A percentile compares a stretch with the other conserved stretches of the same genome.
Evolutionary conservation across 2,797 vertebrate genomes (phyloP).

Genomic region (Thunnus albacares): DNA sequence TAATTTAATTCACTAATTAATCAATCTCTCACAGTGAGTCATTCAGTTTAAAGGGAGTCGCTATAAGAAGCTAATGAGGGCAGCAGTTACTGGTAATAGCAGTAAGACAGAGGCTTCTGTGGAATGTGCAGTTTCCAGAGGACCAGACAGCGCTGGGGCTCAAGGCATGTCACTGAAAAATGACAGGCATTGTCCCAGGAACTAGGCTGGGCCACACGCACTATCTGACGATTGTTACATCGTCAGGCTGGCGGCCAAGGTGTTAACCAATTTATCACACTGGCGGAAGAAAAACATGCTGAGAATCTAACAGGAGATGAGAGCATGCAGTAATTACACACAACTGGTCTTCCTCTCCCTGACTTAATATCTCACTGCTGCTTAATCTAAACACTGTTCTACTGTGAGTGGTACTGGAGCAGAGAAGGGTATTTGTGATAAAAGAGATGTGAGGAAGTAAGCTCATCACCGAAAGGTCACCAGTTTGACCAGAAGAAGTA

Average conservation of each 20-base stretch:
- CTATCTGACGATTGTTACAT: not conserved
- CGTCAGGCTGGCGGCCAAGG: not conserved
- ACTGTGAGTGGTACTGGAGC: not conserved
- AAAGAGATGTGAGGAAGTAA: not conserved
- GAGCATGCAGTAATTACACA: constrained; percentile 1
- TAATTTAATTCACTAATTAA: too few relatives aligned
- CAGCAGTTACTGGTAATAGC: too few relatives aligned
- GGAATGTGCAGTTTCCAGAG: constrained; percentile 35
- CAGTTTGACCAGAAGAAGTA: not conserved
- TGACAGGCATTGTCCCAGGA: constrained; percentile 16
- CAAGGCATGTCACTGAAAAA: constrained; percentile 16
- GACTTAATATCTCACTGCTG: constrained; percentile 20
- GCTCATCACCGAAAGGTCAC: not conserved
- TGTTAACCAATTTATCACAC: not conserved
- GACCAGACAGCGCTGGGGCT: not conserved
- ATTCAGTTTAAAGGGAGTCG: too few relatives aligned
- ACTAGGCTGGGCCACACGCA: not conserved
- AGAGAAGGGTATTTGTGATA: not conserved
- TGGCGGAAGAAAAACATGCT: constrained; percentile 1
- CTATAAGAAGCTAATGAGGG: too few relatives aligned
- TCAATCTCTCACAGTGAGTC: too few relatives aligned
- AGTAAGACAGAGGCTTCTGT: not conserved
- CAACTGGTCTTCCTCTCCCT: not conserved
- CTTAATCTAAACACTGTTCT: constrained; percentile 26
- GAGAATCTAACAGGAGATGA: constrained; percentile 1